phyloP scores from a whole-genome alignment of 2,797 vertebrate species.

The Echeneis naucrates region DNA sequence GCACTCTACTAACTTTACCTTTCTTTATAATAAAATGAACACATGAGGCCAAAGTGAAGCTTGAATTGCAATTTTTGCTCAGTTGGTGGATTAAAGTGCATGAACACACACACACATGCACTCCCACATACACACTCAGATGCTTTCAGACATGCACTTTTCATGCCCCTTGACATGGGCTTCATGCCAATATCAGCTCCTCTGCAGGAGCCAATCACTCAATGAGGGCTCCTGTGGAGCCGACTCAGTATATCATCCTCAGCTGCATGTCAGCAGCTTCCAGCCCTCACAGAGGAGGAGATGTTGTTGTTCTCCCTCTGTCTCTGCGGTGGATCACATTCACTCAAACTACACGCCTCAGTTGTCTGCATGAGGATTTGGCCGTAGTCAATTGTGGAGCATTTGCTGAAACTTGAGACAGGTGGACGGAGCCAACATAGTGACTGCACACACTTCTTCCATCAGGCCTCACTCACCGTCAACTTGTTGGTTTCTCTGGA shows the following conservation, averaged over 20 bases:
- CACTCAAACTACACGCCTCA: constrained; percentile 16
- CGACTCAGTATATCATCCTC: constrained; percentile 58
- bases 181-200: constrained; percentile 52
- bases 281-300: constrained; percentile 27
- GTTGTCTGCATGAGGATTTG: constrained; percentile 11
- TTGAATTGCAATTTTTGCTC: constrained; percentile 12
- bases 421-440: background rate
- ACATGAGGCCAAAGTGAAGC: background rate
- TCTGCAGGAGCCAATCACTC: constrained; percentile 59
- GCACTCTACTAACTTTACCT: background rate
- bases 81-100: constrained; percentile 15
- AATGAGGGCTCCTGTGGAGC: constrained; percentile 42
- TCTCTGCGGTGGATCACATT: constrained; percentile 29
- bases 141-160: constrained; percentile 8
- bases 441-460: constrained; percentile 14
- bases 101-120: background rate
- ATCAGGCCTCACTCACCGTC: background rate
- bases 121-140: background rate
- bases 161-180: constrained; percentile 44
- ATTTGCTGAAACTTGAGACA: constrained; percentile 41
- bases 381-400: constrained; percentile 10
- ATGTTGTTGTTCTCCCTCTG: constrained; percentile 44
- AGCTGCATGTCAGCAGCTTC: constrained; percentile 65
- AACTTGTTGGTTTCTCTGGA: constrained; percentile 22
- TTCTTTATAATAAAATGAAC: constrained; percentile 2